Percentiles rank a stretch among this genome's conserved stretches.
These are phyloP conservation scores for Cetonia aurata DNA, from an alignment of 2,888 invertebrate genomes.

Conservation along the genomic window DNA sequence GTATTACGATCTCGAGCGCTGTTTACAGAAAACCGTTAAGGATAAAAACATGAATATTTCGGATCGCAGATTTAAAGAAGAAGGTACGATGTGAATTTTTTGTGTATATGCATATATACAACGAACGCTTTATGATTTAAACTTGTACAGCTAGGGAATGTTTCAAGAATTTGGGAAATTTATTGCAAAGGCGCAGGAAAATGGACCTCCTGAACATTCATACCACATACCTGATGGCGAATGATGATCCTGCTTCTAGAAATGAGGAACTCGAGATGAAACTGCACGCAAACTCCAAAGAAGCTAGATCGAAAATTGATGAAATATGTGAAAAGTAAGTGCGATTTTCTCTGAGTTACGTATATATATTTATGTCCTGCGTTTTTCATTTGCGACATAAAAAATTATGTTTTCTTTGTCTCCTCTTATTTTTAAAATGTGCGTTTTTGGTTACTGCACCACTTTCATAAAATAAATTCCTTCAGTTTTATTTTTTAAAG, in stretches of 20 bases:
- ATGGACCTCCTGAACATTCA: slow-evolving; percentile 60
- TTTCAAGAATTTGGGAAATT: slow-evolving; percentile 60
- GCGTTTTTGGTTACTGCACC: no score
- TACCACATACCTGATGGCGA: slow-evolving; percentile 52
- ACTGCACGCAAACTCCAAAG: slow-evolving; percentile 54
- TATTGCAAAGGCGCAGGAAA: slow-evolving; percentile 58
- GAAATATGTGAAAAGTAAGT: slow-evolving; percentile 56
- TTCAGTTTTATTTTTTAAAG: no score
- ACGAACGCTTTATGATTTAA: no score
- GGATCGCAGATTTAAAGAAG: slow-evolving; percentile 55
- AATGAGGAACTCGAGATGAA: slow-evolving; percentile 55
- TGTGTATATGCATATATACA: no score
- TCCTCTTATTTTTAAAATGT: no score
- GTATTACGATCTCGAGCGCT: slow-evolving; percentile 57
- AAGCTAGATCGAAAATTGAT: slow-evolving; percentile 51
- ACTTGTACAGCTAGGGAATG: slow-evolving; percentile 53
- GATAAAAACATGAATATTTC: slow-evolving; percentile 54
- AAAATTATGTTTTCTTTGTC: no score
- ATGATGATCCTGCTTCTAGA: slow-evolving; percentile 59
- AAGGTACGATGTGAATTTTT: slow-evolving; percentile 45
- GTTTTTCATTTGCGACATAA: no score
- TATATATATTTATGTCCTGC: not conserved
- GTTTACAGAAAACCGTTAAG: slow-evolving; percentile 51
- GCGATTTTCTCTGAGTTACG: no score
- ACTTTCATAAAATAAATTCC: no score